Percentiles rank a stretch among this genome's conserved stretches.
These are phyloP conservation scores for Vireo altiloquus DNA, from an alignment of 2,113 vertebrate genomes.

Conservation along the genomic window DNA sequence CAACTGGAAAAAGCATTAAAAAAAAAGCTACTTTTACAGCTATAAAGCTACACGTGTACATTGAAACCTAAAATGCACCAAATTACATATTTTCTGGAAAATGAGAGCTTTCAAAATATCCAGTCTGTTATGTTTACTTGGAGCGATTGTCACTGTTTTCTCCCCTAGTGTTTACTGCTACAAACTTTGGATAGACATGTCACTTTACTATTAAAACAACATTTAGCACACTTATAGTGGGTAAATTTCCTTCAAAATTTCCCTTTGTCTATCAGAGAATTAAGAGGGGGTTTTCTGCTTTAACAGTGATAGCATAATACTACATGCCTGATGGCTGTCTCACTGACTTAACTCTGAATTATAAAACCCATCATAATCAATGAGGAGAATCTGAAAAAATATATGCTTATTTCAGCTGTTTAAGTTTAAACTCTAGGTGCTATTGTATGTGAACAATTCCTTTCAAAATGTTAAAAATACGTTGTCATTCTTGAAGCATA, in stretches of 20 bases:
- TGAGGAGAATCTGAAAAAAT: not conserved
- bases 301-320: not conserved
- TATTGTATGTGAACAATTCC: fast-evolving
- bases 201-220: not conserved
- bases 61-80: fast-evolving
- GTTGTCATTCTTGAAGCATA: not conserved
- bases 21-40: not conserved
- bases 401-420: not conserved
- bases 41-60: not conserved
- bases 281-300: not conserved
- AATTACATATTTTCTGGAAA: not conserved
- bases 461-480: not conserved
- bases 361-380: not conserved
- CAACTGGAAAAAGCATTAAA: not conserved
- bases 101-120: not conserved
- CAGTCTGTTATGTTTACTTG: not conserved
- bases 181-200: not conserved
- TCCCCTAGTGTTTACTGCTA: not conserved
- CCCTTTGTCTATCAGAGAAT: not conserved
- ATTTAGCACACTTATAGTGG: not conserved
- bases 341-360: not conserved
- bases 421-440: not conserved
- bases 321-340: not conserved
- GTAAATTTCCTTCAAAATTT: not conserved
- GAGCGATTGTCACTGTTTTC: not conserved